These are phyloP conservation scores for Caenorhabditis plicata DNA, from an alignment of 2,888 invertebrate species.

Conservation along the genomic window DNA sequence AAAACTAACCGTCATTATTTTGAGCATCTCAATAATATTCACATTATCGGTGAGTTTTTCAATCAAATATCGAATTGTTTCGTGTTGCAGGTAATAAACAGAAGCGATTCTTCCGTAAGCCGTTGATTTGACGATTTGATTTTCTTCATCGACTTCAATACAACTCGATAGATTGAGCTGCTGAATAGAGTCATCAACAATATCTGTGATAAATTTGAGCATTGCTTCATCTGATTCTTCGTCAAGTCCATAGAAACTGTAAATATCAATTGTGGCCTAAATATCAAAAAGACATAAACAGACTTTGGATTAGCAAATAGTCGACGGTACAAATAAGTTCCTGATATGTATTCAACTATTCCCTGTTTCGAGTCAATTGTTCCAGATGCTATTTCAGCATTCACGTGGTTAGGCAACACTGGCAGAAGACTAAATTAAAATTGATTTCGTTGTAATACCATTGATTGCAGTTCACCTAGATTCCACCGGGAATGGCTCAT, in stretches of 20 bases:
- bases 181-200: conserved; percentile 80
- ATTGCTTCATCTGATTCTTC: conserved; percentile 70
- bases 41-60: conserved; percentile 74
- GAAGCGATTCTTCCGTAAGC: conserved; percentile 91
- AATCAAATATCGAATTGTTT: conserved; percentile 83
- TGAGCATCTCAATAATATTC: conserved; percentile 76
- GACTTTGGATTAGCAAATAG: conserved; percentile 82
- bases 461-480: conserved; percentile 71
- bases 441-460: neutral
- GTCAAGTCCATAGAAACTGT: conserved; percentile 80
- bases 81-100: conserved; percentile 91
- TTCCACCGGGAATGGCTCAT: conserved; percentile 98
- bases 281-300: neutral
- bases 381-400: conserved; percentile 89
- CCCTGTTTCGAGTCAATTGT: conserved; percentile 76
- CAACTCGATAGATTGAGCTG: conserved; percentile 79
- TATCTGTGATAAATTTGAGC: conserved; percentile 76
- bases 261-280: conserved; percentile 9
- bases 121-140: conserved; percentile 70
- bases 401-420: conserved; percentile 91
- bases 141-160: conserved; percentile 75
- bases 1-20: conserved; percentile 71
- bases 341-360: conserved; percentile 92
- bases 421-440: conserved; percentile 74
- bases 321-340: conserved; percentile 95